phyloP scores from a whole-genome alignment of 2,113 vertebrate genomes.

The Rhagologus leucostigma region DNA sequence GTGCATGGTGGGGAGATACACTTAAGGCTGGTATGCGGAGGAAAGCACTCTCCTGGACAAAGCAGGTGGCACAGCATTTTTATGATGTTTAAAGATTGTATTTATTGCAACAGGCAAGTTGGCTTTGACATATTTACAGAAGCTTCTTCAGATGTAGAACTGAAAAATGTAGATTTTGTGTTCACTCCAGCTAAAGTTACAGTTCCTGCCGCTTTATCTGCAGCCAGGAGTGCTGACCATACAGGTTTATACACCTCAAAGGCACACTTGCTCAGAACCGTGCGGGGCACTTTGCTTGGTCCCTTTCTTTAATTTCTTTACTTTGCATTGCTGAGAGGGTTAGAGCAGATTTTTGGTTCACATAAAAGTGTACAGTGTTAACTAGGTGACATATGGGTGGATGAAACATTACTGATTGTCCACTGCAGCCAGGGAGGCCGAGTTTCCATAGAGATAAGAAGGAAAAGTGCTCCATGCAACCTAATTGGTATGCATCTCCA shows the following conservation, averaged over 20 bases:
- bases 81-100: background rate
- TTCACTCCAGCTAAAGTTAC: background rate
- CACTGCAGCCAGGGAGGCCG: conserved; percentile 75
- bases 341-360: conserved; percentile 63
- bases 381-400: conserved; percentile 83
- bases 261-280: background rate
- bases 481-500: conserved; percentile 92
- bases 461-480: conserved; percentile 79
- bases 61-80: background rate
- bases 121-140: background rate
- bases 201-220: background rate
- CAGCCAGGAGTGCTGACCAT: background rate
- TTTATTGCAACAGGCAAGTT: background rate
- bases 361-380: conserved; percentile 75
- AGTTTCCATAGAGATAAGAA: conserved; percentile 90
- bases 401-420: conserved; percentile 81
- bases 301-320: conserved; percentile 60
- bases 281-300: background rate
- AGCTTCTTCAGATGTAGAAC: background rate
- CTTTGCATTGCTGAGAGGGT: background rate
- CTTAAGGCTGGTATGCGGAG: too few relatives aligned
- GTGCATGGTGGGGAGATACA: background rate
- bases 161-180: background rate
- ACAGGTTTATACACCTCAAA: background rate
- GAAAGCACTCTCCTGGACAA: background rate